Evolutionary conservation across 2,113 vertebrate species (phyloP), one percentile per base, ranked within the genome.

Genomic region (Suncus etruscus): DNA sequence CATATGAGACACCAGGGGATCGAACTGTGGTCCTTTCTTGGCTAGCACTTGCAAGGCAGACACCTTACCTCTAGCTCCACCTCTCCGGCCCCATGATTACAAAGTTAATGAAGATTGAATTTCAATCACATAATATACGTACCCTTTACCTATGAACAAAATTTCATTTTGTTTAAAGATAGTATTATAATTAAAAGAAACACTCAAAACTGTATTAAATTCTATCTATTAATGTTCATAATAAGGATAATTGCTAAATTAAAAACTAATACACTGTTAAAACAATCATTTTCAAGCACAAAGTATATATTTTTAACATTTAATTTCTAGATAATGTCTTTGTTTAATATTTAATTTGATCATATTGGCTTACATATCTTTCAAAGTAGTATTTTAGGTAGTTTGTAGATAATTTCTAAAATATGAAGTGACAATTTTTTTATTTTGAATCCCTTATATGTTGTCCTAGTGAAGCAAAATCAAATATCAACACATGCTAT

Each of bases 401-500:
- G 77, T 76, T 78, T 31, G 18, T 58, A 70, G 31, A 87, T 77
- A 70, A 31, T 79, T 70, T 11, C 72, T 92, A 81, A 39, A 48
- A 51, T 81, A 45, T 50, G 45, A 8, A 14, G 15, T 86, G 54
- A 58, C 1, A 48, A 22, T 58, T 75, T 88, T 88, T 39, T 4
- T 66, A 54, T 69, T 80, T 93, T 73, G 6, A 95, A 70, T 4
- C 0, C 10, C 48, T 69, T 31, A 18, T 70, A 50, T 4, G 61
- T 85, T 78, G 89, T 27, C 48, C 12, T 82, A 74, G 20, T 69
- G 27, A 89, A 88, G 91, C 61, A 72, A 75, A 58, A 54, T 66
- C 82, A 66, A 24, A 78, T 86, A 50, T 94, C n/a, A 81, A 95
- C 82, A 82, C 6, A 65, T 18, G 2, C 63, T 11, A 74, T 78